These are phyloP conservation scores for Drosophila anomelani DNA, from an alignment of 2,888 invertebrate genomes.

Conservation along the genomic window DNA sequence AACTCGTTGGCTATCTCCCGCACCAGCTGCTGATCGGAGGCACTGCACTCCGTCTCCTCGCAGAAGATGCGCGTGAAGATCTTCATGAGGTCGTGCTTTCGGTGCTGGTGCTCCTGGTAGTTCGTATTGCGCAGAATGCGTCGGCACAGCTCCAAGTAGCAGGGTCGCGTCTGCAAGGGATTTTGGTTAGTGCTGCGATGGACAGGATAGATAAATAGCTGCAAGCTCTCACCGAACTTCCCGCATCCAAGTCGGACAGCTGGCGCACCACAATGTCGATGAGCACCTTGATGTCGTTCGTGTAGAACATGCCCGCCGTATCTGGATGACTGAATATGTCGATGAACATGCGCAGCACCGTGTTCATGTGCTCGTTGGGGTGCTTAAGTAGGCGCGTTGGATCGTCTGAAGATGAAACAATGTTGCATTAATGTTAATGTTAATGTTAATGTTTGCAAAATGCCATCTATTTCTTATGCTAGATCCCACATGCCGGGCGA, in stretches of 20 bases:
- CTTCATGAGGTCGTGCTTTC: conserved; percentile 92
- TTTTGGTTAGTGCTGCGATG: neutral
- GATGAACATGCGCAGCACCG: conserved; percentile 94
- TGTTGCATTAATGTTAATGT: neutral
- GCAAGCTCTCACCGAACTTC: conserved; percentile 88
- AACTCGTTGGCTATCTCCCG: conserved; percentile 94
- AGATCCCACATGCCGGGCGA: conserved; percentile 1
- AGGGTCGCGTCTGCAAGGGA: conserved; percentile 88
- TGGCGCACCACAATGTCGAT: conserved; percentile 97
- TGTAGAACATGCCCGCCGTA: conserved; percentile 95
- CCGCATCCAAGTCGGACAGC: conserved; percentile 94
- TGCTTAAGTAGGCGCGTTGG: conserved; percentile 94
- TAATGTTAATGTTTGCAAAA: neutral
- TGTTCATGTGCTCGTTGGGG: conserved; percentile 90
- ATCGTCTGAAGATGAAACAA: conserved; percentile 88
- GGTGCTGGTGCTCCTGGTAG: conserved; percentile 92
- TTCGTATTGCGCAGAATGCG: conserved; percentile 93
- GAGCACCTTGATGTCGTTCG: conserved; percentile 96
- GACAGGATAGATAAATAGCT: neutral
- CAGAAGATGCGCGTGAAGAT: conserved; percentile 95
- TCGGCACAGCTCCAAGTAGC: conserved; percentile 92
- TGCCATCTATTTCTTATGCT: neutral
- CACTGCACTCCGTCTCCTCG: conserved; percentile 91
- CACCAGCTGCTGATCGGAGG: conserved; percentile 91
- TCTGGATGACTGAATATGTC: conserved; percentile 92